Base-by-base conservation (phyloP, 1,140 invertebrate species). In the Batillaria attramentaria region DNA sequence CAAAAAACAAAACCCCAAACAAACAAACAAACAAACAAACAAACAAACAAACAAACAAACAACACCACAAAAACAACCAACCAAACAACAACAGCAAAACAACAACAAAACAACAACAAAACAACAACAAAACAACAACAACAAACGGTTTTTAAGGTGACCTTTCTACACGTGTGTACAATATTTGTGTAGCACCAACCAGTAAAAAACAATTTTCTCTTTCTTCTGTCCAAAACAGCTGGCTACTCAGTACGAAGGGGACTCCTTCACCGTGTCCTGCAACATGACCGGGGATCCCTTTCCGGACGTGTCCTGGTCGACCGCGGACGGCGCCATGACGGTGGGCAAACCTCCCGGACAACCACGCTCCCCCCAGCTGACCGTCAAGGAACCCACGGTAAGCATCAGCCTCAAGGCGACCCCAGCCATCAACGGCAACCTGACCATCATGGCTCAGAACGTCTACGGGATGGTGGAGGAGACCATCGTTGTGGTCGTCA, bases 401-500 rank as follows among this genome's bases (percentile, higher is more conserved):
- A 70, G 41, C 68, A 33, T 46, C 24, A 46, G 41, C 41, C 42
- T 70, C 24, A 18, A 46, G 68, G 68, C 68, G 2, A n/a, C 5
- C 4, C 10, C 28, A 42, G 68, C 24, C 41, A 70, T 28, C 24
- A 70, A 70, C 68, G 68, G 68, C 39, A 70, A 39, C 10, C 68
- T 70, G 31, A 70, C 68, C 68, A 46, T 70, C 68, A 70, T 46
- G 68, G 68, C 68, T 39, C 68, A 70, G 68, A 70, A 70, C 68
- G 42, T 46, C 24, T 70, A 70, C 68, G 68, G 68, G n/a, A 46
- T 1, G 31, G 68, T 24, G 24, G 10, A 20, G 3, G 42, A 46
- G 8, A 70, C 43, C 31, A 70, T 70, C 42, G 24, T 13, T n/a
- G 28, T 70, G n/a, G 8, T 70, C n/a, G 39, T 46, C 42, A 39